Conservation (phyloP, 2,797 vertebrate species). For the Lutjanus campechanus region DNA sequence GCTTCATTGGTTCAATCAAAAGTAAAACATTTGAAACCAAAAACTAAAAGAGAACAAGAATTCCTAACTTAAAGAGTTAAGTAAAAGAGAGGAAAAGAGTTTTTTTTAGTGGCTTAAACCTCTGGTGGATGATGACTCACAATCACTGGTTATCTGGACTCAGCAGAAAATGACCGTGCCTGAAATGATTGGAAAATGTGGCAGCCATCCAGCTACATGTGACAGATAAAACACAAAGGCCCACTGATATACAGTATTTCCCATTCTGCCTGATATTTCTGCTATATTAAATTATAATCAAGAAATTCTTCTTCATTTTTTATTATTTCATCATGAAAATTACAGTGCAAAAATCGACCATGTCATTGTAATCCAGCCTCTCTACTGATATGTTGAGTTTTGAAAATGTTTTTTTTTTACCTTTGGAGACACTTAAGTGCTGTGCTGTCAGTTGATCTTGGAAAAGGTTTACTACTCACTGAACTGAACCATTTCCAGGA, state of each 20-base stretch:
- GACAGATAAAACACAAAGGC: not conserved
- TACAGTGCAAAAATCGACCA: no score
- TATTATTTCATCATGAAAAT: not conserved
- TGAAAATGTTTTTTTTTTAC: not conserved
- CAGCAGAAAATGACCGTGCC: not conserved
- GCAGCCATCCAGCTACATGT: not conserved
- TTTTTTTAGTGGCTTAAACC: not conserved
- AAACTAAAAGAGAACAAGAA: not conserved
- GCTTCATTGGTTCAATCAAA: not conserved
- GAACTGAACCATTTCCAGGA: not conserved
- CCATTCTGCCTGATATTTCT: not conserved
- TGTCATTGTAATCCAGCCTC: not conserved
- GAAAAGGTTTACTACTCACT: no score
- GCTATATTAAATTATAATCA: not conserved
- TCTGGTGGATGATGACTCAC: conserved; percentile 1
- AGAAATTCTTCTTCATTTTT: not conserved
- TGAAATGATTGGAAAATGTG: not conserved
- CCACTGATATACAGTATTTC: not conserved
- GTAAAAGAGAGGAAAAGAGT: no score
- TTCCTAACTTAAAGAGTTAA: not conserved
- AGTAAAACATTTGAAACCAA: not conserved
- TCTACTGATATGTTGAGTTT: not conserved
- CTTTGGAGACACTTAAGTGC: not conserved
- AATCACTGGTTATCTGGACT: not conserved
- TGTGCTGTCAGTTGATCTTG: not conserved